A percentile compares a stretch with the other conserved stretches of the same genome.
Evolutionary conservation across 2,113 vertebrate species (phyloP).

Genomic region (Heliornis fulica): DNA sequence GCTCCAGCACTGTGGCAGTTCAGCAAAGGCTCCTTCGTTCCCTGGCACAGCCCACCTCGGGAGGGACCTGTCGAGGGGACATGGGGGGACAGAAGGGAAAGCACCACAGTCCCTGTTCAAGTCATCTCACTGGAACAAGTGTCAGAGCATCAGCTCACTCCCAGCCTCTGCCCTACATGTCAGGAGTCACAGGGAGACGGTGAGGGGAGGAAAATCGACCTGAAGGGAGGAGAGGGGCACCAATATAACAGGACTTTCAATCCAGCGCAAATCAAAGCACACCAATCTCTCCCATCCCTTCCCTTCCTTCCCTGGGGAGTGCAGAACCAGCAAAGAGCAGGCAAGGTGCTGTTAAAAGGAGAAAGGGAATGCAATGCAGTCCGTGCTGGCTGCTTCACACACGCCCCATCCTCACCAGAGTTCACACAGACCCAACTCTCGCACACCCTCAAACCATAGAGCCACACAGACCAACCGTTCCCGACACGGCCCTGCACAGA

Average conservation of each 20-base stretch:
- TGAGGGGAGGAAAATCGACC: constrained; percentile 35
- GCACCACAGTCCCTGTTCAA: constrained; percentile 43
- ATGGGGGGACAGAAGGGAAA: background rate
- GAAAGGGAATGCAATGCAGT: constrained; percentile 35
- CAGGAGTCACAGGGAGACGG: constrained; percentile 20
- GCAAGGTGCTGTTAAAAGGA: constrained; percentile 60
- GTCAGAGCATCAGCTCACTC: constrained; percentile 33
- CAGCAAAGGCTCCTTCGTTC: constrained; percentile 8
- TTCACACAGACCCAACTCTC: constrained; percentile 37
- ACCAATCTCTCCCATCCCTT: constrained; percentile 36
- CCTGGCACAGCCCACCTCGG: background rate
- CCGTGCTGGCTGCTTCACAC: constrained; percentile 20
- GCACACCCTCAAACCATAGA: constrained; percentile 16
- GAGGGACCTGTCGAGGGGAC: background rate
- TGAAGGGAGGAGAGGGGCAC: constrained; percentile 33
- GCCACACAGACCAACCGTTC: background rate
- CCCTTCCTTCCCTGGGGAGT: constrained; percentile 8
- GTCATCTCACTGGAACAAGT: background rate
- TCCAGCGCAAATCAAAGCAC: constrained; percentile 19
- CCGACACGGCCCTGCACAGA: background rate
- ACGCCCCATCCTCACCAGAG: constrained; percentile 29
- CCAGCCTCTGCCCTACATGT: constrained; percentile 9
- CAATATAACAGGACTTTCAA: constrained; percentile 42
- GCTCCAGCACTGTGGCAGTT: background rate
- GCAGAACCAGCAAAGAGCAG: constrained; percentile 42